Evolutionary conservation across 2,113 vertebrate species (phyloP).

Genomic region (Pollimyrus isidori): DNA sequence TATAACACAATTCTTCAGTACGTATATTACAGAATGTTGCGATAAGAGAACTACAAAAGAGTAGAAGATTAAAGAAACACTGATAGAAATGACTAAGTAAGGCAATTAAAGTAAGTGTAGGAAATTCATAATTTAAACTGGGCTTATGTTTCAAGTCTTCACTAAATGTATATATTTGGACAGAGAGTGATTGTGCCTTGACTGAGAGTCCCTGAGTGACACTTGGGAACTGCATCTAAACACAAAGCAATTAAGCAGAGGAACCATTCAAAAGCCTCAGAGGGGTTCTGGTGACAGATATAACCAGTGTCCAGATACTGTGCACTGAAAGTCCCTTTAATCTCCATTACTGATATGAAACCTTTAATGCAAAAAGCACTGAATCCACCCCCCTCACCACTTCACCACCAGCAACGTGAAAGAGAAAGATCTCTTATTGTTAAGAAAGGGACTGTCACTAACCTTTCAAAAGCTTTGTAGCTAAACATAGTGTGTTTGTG

Average conservation of each 20-base stretch:
- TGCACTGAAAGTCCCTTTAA: background rate
- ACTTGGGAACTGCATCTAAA: conserved; percentile 16
- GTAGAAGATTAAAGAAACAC: background rate
- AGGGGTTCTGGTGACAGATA: conserved; percentile 2
- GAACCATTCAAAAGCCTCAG: background rate
- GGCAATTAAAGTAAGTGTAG: background rate
- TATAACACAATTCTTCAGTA: background rate
- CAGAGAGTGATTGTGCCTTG: background rate
- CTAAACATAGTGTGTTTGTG: background rate
- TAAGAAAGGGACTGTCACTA: conserved; percentile 21
- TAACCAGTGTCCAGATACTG: background rate
- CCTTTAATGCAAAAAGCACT: conserved; percentile 10
- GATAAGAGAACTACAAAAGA: background rate
- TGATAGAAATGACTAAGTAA: background rate
- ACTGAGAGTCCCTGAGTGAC: background rate
- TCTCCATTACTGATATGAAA: background rate
- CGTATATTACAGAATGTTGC: background rate
- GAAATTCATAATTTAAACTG: background rate
- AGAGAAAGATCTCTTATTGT: conserved; percentile 6
- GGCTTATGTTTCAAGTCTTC: background rate
- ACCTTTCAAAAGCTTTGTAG: conserved; percentile 4
- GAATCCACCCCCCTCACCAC: background rate
- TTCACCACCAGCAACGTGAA: background rate
- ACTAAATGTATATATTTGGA: background rate
- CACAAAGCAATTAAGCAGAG: conserved; percentile 4